These are phyloP conservation scores for Antheraea mylitta DNA, from an alignment of 1,140 invertebrate species.

Conservation along the genomic window DNA sequence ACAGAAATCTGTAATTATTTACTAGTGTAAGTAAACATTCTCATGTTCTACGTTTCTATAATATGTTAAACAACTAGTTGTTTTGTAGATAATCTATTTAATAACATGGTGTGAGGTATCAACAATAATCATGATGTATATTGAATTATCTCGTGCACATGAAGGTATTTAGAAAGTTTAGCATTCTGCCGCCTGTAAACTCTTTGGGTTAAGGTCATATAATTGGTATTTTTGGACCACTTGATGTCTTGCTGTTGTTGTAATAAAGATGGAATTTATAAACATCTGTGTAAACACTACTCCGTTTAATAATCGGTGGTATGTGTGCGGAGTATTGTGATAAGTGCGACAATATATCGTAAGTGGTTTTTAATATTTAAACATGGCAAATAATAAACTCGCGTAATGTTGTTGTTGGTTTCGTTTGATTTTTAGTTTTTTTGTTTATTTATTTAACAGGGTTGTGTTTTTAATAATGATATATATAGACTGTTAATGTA, in stretches of 20 bases:
- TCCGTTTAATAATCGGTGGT: neutral
- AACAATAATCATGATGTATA: neutral
- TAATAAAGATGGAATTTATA: slow-evolving; percentile 2
- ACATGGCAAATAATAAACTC: neutral
- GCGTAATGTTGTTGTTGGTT: neutral
- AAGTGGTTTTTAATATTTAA: slow-evolving; percentile 3
- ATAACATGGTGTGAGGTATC: no score
- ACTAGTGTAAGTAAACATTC: no score
- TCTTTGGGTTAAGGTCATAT: slow-evolving; percentile 12
- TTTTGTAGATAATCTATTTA: no score
- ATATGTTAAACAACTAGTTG: no score
- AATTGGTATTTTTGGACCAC: neutral
- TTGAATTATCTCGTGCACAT: neutral
- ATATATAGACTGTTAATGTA: no score
- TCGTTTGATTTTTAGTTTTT: no score
- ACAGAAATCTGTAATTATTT: no score
- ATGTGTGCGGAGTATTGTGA: neutral
- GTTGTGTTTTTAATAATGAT: no score
- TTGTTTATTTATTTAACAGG: no score
- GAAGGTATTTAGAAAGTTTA: slow-evolving; percentile 15
- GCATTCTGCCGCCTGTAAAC: slow-evolving; percentile 6
- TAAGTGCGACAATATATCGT: neutral
- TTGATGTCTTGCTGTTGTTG: neutral
- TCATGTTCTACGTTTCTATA: no score
- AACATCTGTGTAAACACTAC: neutral